These are phyloP conservation scores for Apotomis betuletana DNA, from an alignment of 2,888 invertebrate species.

Conservation along the genomic window DNA sequence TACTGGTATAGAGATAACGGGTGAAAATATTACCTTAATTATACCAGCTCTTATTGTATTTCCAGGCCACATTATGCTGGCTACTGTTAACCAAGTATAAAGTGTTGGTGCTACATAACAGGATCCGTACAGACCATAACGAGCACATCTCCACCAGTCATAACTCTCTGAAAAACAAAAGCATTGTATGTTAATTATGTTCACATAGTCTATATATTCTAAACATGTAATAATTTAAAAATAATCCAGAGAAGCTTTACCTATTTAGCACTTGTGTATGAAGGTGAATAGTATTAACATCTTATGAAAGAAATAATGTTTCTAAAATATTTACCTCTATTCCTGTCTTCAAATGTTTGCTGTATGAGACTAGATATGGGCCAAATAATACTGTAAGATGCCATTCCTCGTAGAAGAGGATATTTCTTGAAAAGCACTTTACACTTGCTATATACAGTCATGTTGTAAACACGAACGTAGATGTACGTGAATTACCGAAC, in stretches of 20 bases:
- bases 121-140: slow-evolving; percentile 91
- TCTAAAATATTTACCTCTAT: slow-evolving; percentile 75
- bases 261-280: too few relatives aligned
- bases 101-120: slow-evolving; percentile 92
- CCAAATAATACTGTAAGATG: slow-evolving; percentile 88
- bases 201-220: background rate
- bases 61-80: slow-evolving; percentile 90
- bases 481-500: slow-evolving; percentile 8
- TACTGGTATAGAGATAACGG: too few relatives aligned
- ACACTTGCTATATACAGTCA: slow-evolving; percentile 67
- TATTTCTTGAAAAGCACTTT: slow-evolving; percentile 66
- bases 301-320: slow-evolving; percentile 7
- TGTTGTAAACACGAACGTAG: slow-evolving; percentile 45
- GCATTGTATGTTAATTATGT: background rate
- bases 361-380: slow-evolving; percentile 89
- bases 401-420: slow-evolving; percentile 85
- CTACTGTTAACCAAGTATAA: slow-evolving; percentile 90
- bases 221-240: too few relatives aligned
- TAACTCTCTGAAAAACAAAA: slow-evolving; percentile 74
- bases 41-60: slow-evolving; percentile 87
- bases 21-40: slow-evolving; percentile 84
- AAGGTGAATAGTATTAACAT: too few relatives aligned
- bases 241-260: too few relatives aligned
- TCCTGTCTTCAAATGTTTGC: slow-evolving; percentile 87
- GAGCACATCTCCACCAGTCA: slow-evolving; percentile 87